Percentiles rank a stretch among this genome's conserved stretches.
Conservation (phyloP, 2,797 vertebrate species). For the Coranthus polyacanthus region DNA sequence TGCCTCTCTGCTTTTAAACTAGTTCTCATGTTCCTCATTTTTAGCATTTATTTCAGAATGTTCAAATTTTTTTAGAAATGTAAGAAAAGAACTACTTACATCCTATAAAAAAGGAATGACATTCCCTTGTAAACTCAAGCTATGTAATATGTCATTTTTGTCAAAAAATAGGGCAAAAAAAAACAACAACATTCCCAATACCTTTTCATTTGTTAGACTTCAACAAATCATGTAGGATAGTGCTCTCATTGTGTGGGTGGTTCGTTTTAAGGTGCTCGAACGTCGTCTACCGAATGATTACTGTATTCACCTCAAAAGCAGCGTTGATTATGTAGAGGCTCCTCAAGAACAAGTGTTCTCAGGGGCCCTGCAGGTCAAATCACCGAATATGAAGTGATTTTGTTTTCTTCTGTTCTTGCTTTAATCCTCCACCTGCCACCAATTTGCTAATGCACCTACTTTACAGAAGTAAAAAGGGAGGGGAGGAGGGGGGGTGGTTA, state of each 20-base stretch:
- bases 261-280: slow-evolving; percentile 53
- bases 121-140: slow-evolving; percentile 34
- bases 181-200: slow-evolving; percentile 30
- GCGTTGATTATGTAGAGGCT: slow-evolving; percentile 64
- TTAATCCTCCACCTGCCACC: slow-evolving; percentile 61
- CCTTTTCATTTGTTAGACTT: slow-evolving; percentile 50
- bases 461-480: slow-evolving; percentile 13
- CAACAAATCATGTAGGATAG: slow-evolving; percentile 60
- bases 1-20: slow-evolving; percentile 36
- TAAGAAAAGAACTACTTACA: slow-evolving; percentile 36
- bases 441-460: slow-evolving; percentile 29
- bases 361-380: slow-evolving; percentile 53
- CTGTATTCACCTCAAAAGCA: slow-evolving; percentile 55
- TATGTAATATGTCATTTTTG: slow-evolving; percentile 47
- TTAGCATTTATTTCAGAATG: slow-evolving; percentile 27
- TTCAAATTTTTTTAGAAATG: slow-evolving; percentile 40
- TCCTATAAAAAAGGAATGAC: slow-evolving; percentile 33
- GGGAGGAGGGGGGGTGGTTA: not conserved
- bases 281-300: slow-evolving; percentile 60
- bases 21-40: slow-evolving; percentile 25
- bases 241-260: slow-evolving; percentile 66
- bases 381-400: slow-evolving; percentile 42
- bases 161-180: slow-evolving; percentile 55
- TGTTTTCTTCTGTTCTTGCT: slow-evolving; percentile 22
- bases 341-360: slow-evolving; percentile 48